Evolutionary conservation across 2,888 invertebrate genomes (phyloP), one percentile per base, ranked within the genome.

Genomic region (Andrena hattorfiana): DNA sequence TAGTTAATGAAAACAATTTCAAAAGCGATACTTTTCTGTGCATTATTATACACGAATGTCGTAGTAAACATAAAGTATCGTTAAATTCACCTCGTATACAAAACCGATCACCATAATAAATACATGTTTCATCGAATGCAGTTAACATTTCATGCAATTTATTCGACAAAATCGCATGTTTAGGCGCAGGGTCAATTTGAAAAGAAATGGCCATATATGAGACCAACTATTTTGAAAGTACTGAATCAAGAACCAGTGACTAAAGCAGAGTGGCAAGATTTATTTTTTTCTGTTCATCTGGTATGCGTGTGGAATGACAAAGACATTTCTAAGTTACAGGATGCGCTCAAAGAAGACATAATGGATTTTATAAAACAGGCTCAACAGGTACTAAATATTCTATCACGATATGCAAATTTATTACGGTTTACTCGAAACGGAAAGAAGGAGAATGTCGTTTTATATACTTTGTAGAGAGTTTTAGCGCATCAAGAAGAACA

Each of bases 241-340:
- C 95, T 99, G 68, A 97, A 98, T 92, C 99, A 99, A 94, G 98
- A 99, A 94, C 95, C 98, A 7, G 99, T 99, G 0, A 97, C 98
- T 16, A 97, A 98, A 91, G 95, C 95, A 81, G 99, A 99, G 95
- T 99, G 99, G 99, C 99, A 99, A 94, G 98, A 99, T 94, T 95
- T 99, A 66, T 99, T 99, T 94, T 99, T 98, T 94, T 97, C 98
- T 76, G 98, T 99, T 20, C 99, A 99, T 95, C 96, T 97, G 81
- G 98, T 99, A 16, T 99, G 99, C 94, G 95, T 99, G 78, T 99
- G 99, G 99, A 99, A 99, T 94, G 99, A 99, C 91, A 98, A 98
- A 94, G 98, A 98, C 0, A 97, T 98, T 0, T 95, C 96, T 63
- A 99, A 98, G 94, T 96, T 99, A 60, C 96, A 97, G 91, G 97